Conservation (phyloP, 2,888 invertebrate species). For the Galerucella pusilla region DNA sequence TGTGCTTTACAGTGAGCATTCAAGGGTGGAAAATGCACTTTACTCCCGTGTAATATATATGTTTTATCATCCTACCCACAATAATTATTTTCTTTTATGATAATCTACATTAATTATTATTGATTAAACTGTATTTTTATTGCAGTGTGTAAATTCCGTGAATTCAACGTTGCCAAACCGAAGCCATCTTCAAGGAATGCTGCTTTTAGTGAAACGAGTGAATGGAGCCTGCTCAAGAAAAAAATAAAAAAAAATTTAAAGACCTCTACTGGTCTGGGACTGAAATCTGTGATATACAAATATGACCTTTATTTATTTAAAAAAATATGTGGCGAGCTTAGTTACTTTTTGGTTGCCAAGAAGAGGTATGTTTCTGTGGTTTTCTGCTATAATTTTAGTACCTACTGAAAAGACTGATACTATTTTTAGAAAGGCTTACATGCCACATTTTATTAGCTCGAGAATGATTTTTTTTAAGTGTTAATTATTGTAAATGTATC, state of each 20-base stretch:
- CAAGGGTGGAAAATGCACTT: too few relatives aligned
- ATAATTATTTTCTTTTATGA: too few relatives aligned
- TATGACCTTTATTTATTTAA: constrained; percentile 45
- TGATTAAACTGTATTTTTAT: constrained; percentile 30
- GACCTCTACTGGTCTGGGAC: constrained; percentile 52
- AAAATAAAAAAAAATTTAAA: constrained; percentile 1
- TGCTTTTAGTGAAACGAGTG: constrained; percentile 25
- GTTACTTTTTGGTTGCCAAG: constrained; percentile 46
- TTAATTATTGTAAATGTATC: constrained; percentile 34
- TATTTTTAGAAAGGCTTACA: constrained; percentile 46
- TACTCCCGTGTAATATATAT: too few relatives aligned
- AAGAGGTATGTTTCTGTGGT: constrained; percentile 44
- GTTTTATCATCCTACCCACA: too few relatives aligned
- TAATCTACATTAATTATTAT: neutral
- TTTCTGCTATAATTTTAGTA: constrained; percentile 44
- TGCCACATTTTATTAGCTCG: constrained; percentile 41
- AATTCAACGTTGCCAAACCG: constrained; percentile 56
- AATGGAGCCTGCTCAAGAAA: constrained; percentile 7
- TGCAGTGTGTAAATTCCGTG: constrained; percentile 51
- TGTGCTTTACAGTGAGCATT: too few relatives aligned
- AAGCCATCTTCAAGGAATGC: constrained; percentile 39
- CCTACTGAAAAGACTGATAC: constrained; percentile 53
- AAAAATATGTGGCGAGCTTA: constrained; percentile 41
- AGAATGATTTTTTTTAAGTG: constrained; percentile 38
- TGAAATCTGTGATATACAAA: constrained; percentile 56